Conservation (phyloP, 2,113 vertebrate genomes). For the Cichladusa arquata region DNA sequence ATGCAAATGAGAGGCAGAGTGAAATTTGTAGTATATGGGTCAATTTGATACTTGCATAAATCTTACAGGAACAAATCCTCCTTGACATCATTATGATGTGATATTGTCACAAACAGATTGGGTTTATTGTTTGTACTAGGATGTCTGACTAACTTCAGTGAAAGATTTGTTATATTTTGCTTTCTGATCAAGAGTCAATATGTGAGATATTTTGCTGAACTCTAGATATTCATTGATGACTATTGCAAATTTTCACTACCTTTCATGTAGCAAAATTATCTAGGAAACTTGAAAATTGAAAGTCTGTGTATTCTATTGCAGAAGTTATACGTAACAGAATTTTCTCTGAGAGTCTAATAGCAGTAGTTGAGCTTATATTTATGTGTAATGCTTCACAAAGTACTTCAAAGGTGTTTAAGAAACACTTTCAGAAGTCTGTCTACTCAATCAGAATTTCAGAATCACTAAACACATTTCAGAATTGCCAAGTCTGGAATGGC, state of each 20-base stretch:
- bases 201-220: slow-evolving; percentile 16
- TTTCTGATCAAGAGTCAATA: slow-evolving; percentile 1
- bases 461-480: not conserved
- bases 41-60: not conserved
- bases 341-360: not conserved
- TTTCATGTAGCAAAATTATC: slow-evolving; percentile 10
- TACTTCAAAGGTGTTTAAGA: not conserved
- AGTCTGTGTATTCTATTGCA: not conserved
- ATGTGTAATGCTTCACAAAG: not conserved
- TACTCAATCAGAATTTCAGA: not conserved
- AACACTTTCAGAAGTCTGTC: not conserved
- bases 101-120: not conserved
- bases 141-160: not conserved
- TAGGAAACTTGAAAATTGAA: slow-evolving; percentile 2
- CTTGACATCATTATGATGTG: not conserved
- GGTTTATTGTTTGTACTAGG: not conserved
- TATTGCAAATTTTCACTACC: not conserved
- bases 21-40: not conserved
- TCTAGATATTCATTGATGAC: slow-evolving; percentile 7
- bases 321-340: slow-evolving; percentile 25
- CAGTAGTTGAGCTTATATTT: not conserved
- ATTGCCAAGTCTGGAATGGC: not conserved
- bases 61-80: not conserved
- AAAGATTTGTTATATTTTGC: slow-evolving; percentile 2
- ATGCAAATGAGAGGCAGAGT: not conserved